Percentiles rank a stretch among this genome's conserved stretches.
These are phyloP conservation scores for Drosophila lowei DNA, from an alignment of 1,140 invertebrate species.

Conservation along the genomic window DNA sequence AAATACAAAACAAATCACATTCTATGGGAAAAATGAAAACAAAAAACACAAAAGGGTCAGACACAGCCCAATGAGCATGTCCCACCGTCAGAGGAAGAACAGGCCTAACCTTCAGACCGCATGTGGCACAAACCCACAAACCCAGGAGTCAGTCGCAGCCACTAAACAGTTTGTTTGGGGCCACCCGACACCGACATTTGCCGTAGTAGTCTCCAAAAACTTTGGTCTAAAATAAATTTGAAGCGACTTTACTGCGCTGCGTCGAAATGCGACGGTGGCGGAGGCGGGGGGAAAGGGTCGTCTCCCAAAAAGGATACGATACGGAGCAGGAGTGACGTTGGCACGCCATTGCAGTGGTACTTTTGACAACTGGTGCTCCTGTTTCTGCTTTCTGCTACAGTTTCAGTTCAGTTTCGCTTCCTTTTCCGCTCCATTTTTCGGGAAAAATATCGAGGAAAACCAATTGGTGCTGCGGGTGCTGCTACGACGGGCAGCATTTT, in stretches of 20 bases:
- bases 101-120: conserved; percentile 35
- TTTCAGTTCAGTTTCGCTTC: conserved; percentile 2
- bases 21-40: neutral
- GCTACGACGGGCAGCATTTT: conserved; percentile 24
- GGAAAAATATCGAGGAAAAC: too few relatives aligned
- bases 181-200: too few relatives aligned
- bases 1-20: conserved; percentile 15
- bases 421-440: neutral
- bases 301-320: conserved; percentile 3
- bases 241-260: conserved; percentile 47
- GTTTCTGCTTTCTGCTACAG: neutral
- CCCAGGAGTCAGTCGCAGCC: conserved; percentile 27
- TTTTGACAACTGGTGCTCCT: conserved; percentile 27
- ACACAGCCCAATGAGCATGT: conserved; percentile 37
- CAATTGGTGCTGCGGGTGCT: neutral
- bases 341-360: conserved; percentile 40
- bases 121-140: conserved; percentile 9
- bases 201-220: conserved; percentile 11
- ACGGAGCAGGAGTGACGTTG: conserved; percentile 7
- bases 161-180: conserved; percentile 33
- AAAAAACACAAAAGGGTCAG: conserved; percentile 11
- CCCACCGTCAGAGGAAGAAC: neutral
- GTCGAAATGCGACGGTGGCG: conserved; percentile 10
- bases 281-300: neutral
- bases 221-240: conserved; percentile 56